A percentile compares a stretch with the other conserved stretches of the same genome.
Conservation (phyloP, 64 coral and sea anemone genomes). For the Porites lutea region DNA sequence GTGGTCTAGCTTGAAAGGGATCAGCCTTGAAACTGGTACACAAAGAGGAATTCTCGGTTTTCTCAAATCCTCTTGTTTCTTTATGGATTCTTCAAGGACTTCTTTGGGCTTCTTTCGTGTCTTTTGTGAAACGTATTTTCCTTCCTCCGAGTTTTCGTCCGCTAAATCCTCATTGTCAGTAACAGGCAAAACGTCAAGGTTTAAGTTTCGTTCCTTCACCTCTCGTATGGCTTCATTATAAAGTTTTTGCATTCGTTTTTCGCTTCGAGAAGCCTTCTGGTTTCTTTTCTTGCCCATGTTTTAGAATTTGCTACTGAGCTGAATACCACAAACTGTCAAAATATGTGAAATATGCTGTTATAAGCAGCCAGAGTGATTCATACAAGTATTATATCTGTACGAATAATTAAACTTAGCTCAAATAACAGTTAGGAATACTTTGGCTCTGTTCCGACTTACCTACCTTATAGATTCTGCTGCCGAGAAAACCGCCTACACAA, state of each 20-base stretch:
- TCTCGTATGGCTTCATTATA: constrained; percentile 22
- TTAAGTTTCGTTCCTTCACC: constrained; percentile 24
- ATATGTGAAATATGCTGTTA: too few relatives aligned
- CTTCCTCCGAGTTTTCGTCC: not conserved
- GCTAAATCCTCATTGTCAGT: not conserved
- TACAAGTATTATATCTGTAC: not conserved
- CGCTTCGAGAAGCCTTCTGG: constrained; percentile 24
- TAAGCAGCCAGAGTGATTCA: not conserved
- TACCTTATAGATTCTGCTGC: not conserved
- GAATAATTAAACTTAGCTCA: not conserved
- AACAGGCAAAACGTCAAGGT: constrained; percentile 2
- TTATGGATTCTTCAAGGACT: constrained; percentile 10
- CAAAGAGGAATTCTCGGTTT: constrained; percentile 7
- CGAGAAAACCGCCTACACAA: not conserved
- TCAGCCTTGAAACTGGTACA: constrained; percentile 26
- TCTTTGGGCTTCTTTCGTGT: constrained; percentile 18
- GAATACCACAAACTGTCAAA: too few relatives aligned
- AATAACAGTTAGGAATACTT: not conserved
- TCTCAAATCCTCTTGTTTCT: constrained; percentile 31
- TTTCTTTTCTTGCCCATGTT: constrained; percentile 16
- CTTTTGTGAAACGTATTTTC: constrained; percentile 6
- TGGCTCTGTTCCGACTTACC: not conserved
- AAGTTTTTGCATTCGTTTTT: constrained; percentile 35
- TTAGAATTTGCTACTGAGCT: not conserved
- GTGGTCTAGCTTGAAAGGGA: constrained; percentile 5